Base-by-base conservation (phyloP, 2,113 vertebrate genomes). In the Diphyllodes magnificus region DNA sequence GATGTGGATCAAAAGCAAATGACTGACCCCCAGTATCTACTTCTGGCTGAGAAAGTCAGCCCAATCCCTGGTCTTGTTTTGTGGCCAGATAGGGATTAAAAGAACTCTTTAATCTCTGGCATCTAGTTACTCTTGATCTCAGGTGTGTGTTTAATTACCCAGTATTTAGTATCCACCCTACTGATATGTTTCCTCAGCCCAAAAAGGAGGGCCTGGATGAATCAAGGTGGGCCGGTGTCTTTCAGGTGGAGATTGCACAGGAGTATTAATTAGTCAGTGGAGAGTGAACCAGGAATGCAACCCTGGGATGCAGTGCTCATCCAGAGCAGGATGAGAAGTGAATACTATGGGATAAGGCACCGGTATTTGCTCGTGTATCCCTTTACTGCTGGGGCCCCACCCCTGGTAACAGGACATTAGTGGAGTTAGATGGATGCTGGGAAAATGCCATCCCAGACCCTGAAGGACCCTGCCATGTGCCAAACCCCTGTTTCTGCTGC, bases 391-490 rank as follows among this genome's bases (percentile, higher is more conserved):
- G 61, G 4, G 15, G 45, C 6, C 1, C 9, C 16, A 25, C 1
- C 11, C 25, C 15, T 13, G 24, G 11, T 61, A 45, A 22, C 31
- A 44, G 71, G 44, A 30, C 0, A 0, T 63, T 15, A 51, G 4
- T 3, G 6, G 23, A 18, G 3, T 33, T 69, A 56, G 37, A n/a
- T 20, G 13, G 21, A 20, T 44, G 44, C 44, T 50, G 66, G 40
- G 23, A 20, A 88, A 60, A 64, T 31, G 28, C 42, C 5, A 1
- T 80, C 31, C n/a, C 53, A 53, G 17, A 20, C 40, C 16, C 60
- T 1, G 3, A 42, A 47, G 39, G 51, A 76, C 40, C 13, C 22
- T 90, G 7, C 23, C 0, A 0, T 3, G 1, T 3, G 1, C n/a
- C 2, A 2, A 5, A 4, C 10, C 20, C 10, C 4, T 76, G 31